Base-by-base conservation (phyloP, 2,113 vertebrate genomes). In the Chaetodon auriga region DNA sequence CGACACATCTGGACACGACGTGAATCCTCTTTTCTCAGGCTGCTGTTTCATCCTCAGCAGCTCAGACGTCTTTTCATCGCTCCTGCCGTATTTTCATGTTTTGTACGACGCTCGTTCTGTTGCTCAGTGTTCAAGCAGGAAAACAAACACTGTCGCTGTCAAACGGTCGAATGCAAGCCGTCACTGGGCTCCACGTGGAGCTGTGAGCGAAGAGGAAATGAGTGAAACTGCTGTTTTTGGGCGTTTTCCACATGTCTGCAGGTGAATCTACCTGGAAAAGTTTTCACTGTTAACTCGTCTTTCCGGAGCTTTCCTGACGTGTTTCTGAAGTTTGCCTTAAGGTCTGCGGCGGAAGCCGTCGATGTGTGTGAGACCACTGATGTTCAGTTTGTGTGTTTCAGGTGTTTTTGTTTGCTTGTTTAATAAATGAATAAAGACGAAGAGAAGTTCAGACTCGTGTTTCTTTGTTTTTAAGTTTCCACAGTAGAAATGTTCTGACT, bases 301-400 rank as follows among this genome's bases (percentile, higher is more conserved):
- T 23, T 15, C 45, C 35, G 6, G 51, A 16, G 35, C 68, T 30
- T 30, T 30, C 30, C 30, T 30, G 30, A 2, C 30, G 3, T 30
- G 46, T 18, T 63, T 14, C 80, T 90, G 75, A 82, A 78, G 82
- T 80, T 5, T 46, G 89, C 90, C 87, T 91, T 92, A 86, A 92
- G 86, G 83, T 78, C 64, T 89, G 83, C 82, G 78, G 75, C 75
- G 80, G 55, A 78, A 23, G 82, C 85, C 43, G 45, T 78, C 69
- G 58, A 81, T 57, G 35, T 77, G 81, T 90, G 75, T 79, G 21
- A 74, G 38, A 70, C 78, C 80, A 16, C 74, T 77, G 83, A 21
- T 68, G 6, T 88, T 89, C 84, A 61, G 53, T 84, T 83, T 84
- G 68, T 82, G 48, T 60, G 4, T 87, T 87, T 75, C 25, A 15